These are phyloP conservation scores for Xestia rhomboidea DNA, from an alignment of 2,888 invertebrate genomes.

Conservation along the genomic window DNA sequence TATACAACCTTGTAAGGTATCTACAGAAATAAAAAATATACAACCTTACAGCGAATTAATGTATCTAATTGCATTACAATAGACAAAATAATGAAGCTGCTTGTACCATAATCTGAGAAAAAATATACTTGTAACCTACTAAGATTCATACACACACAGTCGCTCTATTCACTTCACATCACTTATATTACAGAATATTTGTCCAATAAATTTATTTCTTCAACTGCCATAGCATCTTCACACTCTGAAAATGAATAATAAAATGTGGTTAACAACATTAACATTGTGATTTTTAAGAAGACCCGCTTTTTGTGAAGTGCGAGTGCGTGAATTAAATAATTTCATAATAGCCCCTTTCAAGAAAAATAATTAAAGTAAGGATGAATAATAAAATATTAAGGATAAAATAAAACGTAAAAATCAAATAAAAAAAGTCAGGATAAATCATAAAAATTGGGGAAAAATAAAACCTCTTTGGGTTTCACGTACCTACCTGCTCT, in stretches of 20 bases:
- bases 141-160: conserved; percentile 64
- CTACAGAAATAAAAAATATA: conserved; percentile 62
- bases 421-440: no score
- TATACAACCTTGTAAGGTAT: conserved; percentile 58
- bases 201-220: conserved; percentile 51
- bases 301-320: not conserved
- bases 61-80: conserved; percentile 48
- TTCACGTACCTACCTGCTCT: conserved; percentile 80
- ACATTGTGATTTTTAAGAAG: not conserved
- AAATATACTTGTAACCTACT: conserved; percentile 49
- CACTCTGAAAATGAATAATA: conserved; percentile 52
- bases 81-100: conserved; percentile 63
- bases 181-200: conserved; percentile 66
- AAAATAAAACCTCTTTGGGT: not conserved
- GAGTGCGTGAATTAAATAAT: not conserved
- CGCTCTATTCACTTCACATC: conserved; percentile 62
- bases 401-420: not conserved
- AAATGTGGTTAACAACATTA: conserved; percentile 1
- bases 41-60: conserved; percentile 60
- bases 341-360: not conserved
- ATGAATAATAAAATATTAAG: no score
- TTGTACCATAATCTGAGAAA: conserved; percentile 49
- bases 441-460: not conserved
- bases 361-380: not conserved
- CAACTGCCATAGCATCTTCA: conserved; percentile 33